A percentile compares a stretch with the other conserved stretches of the same genome.
Conservation (phyloP, 2,888 invertebrate species). For the Campoplex capitator region DNA sequence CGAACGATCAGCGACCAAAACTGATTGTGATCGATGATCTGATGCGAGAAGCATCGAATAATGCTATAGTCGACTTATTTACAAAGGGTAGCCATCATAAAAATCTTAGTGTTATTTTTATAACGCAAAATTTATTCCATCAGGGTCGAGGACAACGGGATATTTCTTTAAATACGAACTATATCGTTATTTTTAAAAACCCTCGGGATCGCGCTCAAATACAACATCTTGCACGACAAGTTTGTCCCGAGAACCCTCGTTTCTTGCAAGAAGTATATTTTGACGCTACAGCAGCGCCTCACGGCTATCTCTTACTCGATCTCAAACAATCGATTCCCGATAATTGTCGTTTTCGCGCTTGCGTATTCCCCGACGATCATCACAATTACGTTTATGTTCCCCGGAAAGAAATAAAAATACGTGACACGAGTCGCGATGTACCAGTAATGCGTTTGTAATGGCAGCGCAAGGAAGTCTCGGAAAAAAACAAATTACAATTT, state of each 20-base stretch:
- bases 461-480: too few species aligned
- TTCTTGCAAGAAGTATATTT: too few species aligned
- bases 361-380: background rate
- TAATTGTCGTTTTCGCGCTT: too few species aligned
- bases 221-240: background rate
- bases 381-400: background rate
- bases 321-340: background rate
- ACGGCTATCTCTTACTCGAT: background rate
- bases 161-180: background rate
- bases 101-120: background rate
- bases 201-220: background rate
- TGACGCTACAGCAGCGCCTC: too few species aligned
- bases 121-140: background rate
- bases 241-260: background rate
- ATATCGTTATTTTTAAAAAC: background rate
- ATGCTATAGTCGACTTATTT: background rate
- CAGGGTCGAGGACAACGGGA: background rate
- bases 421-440: too few species aligned
- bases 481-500: too few species aligned
- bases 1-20: background rate
- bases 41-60: background rate
- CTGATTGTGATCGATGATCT: constrained; percentile 19
- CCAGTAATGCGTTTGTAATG: too few species aligned
- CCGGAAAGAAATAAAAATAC: background rate
- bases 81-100: background rate